Conservation (phyloP, 2,888 invertebrate genomes). For the Chesias legatella region DNA sequence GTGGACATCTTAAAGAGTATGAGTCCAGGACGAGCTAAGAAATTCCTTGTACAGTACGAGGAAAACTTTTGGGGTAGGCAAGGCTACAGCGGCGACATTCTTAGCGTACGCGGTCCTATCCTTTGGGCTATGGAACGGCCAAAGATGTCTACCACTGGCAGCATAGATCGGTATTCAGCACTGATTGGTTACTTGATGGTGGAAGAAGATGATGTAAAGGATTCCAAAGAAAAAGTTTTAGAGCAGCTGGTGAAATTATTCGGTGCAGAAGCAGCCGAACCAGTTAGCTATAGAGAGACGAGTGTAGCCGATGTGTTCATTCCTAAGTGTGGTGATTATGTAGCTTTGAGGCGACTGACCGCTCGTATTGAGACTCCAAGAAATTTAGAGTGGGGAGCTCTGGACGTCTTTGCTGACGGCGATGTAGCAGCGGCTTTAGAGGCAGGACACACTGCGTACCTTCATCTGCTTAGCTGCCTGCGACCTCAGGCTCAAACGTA, state of each 20-base stretch:
- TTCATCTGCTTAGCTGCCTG: constrained; percentile 54
- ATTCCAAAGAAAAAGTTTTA: constrained; percentile 50
- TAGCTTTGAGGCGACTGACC: constrained; percentile 46
- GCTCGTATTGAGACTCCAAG: constrained; percentile 31
- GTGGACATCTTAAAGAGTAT: constrained; percentile 38
- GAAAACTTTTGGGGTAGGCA: constrained; percentile 58
- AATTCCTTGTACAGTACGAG: constrained; percentile 60
- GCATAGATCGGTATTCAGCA: constrained; percentile 43
- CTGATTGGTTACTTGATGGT: constrained; percentile 58
- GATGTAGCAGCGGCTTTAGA: constrained; percentile 64
- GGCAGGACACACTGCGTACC: constrained; percentile 64
- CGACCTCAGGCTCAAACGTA: constrained; percentile 66
- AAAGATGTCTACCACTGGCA: constrained; percentile 49
- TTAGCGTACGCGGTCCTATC: constrained; percentile 67
- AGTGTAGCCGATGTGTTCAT: constrained; percentile 55
- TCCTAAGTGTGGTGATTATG: constrained; percentile 64
- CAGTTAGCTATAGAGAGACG: constrained; percentile 54
- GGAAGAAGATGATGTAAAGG: constrained; percentile 26
- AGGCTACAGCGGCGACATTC: constrained; percentile 69
- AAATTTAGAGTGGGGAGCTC: constrained; percentile 63
- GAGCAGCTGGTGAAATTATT: constrained; percentile 61
- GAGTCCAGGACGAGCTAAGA: constrained; percentile 50
- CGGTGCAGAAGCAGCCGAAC: constrained; percentile 53
- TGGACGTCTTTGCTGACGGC: constrained; percentile 68
- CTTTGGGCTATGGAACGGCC: constrained; percentile 72